These are phyloP conservation scores for Agapornis roseicollis DNA, from an alignment of 2,113 vertebrate species.

Conservation along the genomic window DNA sequence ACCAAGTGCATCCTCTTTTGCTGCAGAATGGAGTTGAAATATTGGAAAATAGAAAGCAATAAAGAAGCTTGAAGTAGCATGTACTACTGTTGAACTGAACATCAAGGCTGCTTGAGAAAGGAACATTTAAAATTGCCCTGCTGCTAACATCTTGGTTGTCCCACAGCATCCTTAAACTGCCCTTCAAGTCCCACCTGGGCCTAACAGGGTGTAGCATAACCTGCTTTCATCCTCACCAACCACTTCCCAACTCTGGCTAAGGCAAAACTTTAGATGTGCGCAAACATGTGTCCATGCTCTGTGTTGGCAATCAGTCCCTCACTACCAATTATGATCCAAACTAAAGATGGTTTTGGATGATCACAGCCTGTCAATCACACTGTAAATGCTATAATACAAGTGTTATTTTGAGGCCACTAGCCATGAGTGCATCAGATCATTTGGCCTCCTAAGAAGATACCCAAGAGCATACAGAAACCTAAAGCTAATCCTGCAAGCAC, in stretches of 20 bases:
- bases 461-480: not conserved
- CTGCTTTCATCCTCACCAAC: not conserved
- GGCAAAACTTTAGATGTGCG: not conserved
- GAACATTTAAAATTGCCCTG: not conserved
- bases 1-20: not conserved
- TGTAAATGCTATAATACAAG: not conserved
- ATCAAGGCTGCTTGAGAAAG: not conserved
- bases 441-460: not conserved
- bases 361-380: not conserved
- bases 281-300: not conserved
- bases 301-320: not conserved
- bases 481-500: not conserved
- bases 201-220: not conserved
- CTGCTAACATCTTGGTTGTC: not conserved
- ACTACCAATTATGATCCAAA: not conserved
- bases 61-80: not conserved
- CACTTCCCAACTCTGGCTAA: not conserved
- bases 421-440: not conserved
- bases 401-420: not conserved
- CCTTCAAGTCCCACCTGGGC: not conserved
- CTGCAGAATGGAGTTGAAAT: not conserved
- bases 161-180: not conserved
- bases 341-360: not conserved
- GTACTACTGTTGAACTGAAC: not conserved
- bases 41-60: not conserved